Evolutionary conservation across 2,888 invertebrate genomes (phyloP).

Genomic region (Tinea trinotella): DNA sequence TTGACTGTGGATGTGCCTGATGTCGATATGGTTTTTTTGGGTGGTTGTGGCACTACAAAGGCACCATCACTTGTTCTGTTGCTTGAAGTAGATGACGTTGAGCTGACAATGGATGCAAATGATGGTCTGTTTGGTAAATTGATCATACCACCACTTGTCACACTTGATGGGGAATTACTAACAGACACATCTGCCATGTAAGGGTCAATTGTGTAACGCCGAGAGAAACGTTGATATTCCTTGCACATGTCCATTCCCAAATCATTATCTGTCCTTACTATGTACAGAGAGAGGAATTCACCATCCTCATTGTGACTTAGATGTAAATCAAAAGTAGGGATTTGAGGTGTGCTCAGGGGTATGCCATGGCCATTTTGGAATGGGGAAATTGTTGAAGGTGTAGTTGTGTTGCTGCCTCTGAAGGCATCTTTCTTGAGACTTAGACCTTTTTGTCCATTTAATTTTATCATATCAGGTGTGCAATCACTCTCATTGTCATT

Average conservation of each 20-base stretch:
- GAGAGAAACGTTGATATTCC: constrained; percentile 63
- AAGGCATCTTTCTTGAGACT: constrained; percentile 52
- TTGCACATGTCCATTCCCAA: constrained; percentile 60
- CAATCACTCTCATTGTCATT: constrained; percentile 40
- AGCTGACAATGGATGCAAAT: constrained; percentile 57
- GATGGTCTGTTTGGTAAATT: constrained; percentile 56
- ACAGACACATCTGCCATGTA: constrained; percentile 59
- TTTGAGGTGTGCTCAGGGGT: constrained; percentile 49
- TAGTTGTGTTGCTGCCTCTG: constrained; percentile 52
- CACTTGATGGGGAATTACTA: constrained; percentile 60
- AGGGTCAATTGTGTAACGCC: constrained; percentile 58
- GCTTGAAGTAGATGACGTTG: constrained; percentile 46
- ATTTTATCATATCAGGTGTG: constrained; percentile 53
- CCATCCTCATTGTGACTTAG: constrained; percentile 58
- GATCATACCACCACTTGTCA: constrained; percentile 58
- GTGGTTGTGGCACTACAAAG: constrained; percentile 64
- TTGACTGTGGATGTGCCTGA: constrained; percentile 47
- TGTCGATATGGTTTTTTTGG: constrained; percentile 52
- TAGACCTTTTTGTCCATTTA: constrained; percentile 40
- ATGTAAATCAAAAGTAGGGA: constrained; percentile 60
- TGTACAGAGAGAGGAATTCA: constrained; percentile 57
- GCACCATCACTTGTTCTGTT: constrained; percentile 62
- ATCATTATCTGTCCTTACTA: constrained; percentile 60
- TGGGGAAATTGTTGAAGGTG: constrained; percentile 64
- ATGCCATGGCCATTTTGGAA: constrained; percentile 59